Percentiles rank a stretch among this genome's conserved stretches.
phyloP scores from a whole-genome alignment of 2,797 vertebrate species.

The Melanotaenia nigrans region DNA sequence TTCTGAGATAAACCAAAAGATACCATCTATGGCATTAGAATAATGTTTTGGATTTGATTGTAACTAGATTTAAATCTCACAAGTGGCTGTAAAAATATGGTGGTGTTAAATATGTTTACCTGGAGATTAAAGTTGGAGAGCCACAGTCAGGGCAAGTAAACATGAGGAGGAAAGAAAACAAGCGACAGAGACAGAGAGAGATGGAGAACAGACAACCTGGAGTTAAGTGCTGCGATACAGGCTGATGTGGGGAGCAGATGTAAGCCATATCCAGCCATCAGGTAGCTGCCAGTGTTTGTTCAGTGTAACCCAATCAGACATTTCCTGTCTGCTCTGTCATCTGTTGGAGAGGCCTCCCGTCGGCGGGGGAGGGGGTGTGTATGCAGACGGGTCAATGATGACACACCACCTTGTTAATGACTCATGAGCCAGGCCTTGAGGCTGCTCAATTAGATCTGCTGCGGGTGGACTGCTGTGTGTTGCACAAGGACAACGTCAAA shows the following conservation, averaged over 20 bases:
- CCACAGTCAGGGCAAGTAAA: slow-evolving; percentile 45
- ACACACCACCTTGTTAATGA: slow-evolving; percentile 73
- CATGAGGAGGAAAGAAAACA: slow-evolving; percentile 17
- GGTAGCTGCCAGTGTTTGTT: slow-evolving; percentile 83
- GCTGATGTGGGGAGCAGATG: slow-evolving; percentile 82
- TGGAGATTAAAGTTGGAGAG: slow-evolving; percentile 41
- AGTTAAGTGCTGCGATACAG: slow-evolving; percentile 56
- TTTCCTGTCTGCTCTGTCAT: slow-evolving; percentile 83
- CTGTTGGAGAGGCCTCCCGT: slow-evolving; percentile 73
- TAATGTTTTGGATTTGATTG: slow-evolving; percentile 35
- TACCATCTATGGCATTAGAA: slow-evolving; percentile 8
- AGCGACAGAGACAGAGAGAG: slow-evolving; percentile 29
- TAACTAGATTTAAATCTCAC: slow-evolving; percentile 5
- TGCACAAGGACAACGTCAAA: slow-evolving; percentile 37
- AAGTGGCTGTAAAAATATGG: slow-evolving; percentile 18
- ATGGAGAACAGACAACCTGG: slow-evolving; percentile 55
- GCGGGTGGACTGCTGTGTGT: slow-evolving; percentile 26
- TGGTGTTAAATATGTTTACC: slow-evolving; percentile 39
- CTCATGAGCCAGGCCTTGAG: slow-evolving; percentile 55
- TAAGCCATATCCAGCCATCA: slow-evolving; percentile 72
- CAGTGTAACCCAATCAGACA: slow-evolving; percentile 81
- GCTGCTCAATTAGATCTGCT: slow-evolving; percentile 62
- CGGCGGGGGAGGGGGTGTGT: slow-evolving; percentile 35
- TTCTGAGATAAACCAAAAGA: slow-evolving; percentile 15
- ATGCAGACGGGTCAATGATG: slow-evolving; percentile 70